Conservation (phyloP, 2,888 invertebrate species). For the Ophion ventricosus region DNA sequence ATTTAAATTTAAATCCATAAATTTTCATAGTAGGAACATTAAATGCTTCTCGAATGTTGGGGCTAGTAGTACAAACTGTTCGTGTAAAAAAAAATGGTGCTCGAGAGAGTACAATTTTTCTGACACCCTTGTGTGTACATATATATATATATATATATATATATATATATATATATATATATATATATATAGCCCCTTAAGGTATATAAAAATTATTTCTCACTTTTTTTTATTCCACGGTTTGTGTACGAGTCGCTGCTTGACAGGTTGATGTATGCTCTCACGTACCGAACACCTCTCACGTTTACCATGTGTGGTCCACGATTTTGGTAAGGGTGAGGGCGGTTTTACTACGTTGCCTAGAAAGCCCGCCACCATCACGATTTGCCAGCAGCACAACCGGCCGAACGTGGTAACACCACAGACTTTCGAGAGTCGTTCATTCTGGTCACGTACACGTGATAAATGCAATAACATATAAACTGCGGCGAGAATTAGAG, state of each 20-base stretch:
- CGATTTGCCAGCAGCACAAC: constrained; percentile 39
- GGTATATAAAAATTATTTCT: constrained; percentile 22
- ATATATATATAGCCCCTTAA: not conserved
- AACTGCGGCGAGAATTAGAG: constrained; percentile 81
- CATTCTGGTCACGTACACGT: constrained; percentile 77
- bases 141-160: no score
- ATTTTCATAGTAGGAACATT: no score
- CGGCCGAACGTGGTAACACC: constrained; percentile 18
- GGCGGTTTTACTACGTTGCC: constrained; percentile 39
- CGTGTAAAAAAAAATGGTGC: no score
- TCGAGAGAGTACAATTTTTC: no score
- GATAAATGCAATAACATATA: constrained; percentile 82
- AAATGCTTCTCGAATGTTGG: no score
- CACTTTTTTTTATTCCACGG: constrained; percentile 27
- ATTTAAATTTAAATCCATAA: no score
- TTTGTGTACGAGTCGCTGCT: constrained; percentile 32
- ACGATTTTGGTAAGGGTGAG: constrained; percentile 41
- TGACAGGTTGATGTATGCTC: constrained; percentile 71
- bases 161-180: no score
- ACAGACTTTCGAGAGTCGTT: constrained; percentile 49
- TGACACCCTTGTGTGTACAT: no score
- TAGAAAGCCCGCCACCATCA: constrained; percentile 33
- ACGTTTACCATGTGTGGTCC: constrained; percentile 68
- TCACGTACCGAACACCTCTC: constrained; percentile 73
- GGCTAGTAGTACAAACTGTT: no score